phyloP scores from a whole-genome alignment of 2,888 invertebrate genomes.

The Sarcophaga rosellei region DNA sequence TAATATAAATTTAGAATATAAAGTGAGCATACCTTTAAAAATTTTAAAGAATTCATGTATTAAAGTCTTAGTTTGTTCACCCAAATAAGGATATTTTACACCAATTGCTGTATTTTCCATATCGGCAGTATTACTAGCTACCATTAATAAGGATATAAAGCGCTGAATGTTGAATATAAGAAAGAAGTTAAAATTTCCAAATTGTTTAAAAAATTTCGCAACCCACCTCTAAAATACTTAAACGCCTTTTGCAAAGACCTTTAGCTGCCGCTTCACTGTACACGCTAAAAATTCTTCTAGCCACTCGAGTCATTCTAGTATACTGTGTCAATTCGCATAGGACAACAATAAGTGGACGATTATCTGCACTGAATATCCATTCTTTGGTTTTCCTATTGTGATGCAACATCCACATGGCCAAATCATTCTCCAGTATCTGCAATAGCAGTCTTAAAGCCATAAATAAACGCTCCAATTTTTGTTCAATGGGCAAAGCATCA shows the following conservation, averaged over 20 bases:
- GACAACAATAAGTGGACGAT: constrained; percentile 74
- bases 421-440: constrained; percentile 83
- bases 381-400: constrained; percentile 76
- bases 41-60: constrained; percentile 76
- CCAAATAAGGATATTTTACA: constrained; percentile 75
- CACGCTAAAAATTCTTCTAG: constrained; percentile 74
- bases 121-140: constrained; percentile 77
- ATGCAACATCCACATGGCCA: constrained; percentile 83
- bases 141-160: constrained; percentile 75
- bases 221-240: constrained; percentile 75
- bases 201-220: neutral
- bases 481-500: constrained; percentile 72
- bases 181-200: neutral
- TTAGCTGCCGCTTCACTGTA: constrained; percentile 75
- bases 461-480: constrained; percentile 83
- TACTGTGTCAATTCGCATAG: constrained; percentile 74
- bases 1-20: too few relatives aligned
- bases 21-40: constrained; percentile 72
- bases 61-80: constrained; percentile 73
- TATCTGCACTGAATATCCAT: constrained; percentile 74
- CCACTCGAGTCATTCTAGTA: constrained; percentile 72
- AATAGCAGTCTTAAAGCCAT: constrained; percentile 82
- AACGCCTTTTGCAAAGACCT: constrained; percentile 70
- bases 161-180: constrained; percentile 71
- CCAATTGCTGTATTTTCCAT: constrained; percentile 72